Base-by-base conservation (phyloP, 1,140 invertebrate genomes). In the Pemphigus obesinymphae region DNA sequence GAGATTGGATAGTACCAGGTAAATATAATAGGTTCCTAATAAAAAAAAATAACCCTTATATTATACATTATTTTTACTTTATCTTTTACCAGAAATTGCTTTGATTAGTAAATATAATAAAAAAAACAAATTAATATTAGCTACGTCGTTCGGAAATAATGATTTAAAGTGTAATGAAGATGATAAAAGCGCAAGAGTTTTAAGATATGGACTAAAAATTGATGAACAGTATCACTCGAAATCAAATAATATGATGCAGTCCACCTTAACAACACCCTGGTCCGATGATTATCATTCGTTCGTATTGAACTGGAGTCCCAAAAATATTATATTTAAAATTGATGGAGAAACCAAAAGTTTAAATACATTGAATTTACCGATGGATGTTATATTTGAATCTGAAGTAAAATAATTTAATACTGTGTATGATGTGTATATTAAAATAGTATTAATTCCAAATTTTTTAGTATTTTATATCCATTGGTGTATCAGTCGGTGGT, bases 1-100 rank as follows among this genome's bases (percentile, higher is more conserved):
- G 92, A 73, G 92, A 94, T 86, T 94, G 92, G 93, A 84, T 93
- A 5, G 92, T 92, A 90, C 92, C 92, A 86, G 91, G 91, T 92
- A 84, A 80, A 48, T 23, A 45, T 11, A 11, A 11, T 45, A 45
- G 8, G 3, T 5, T 40, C 8, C 37, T 4, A 40, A 40, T 5
- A 40, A 10, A 17, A 50, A 17, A 20, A 17, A 50, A 50, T 40
- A 40, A 5, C 10, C 4, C 4, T 40, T 40, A 40, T 5, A 40
- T 40, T 40, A 5, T 40, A 5, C 10, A 40, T 66, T 37, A 5
- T 66, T 15, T 26, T 13, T 23, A 15, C 23, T 68, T 23, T 26
- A n/a, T 23, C 1, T 48, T 29, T 43, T 29, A 29, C 48, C 29
- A 78, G 75, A 78, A 78, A 78, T 78, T 20, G 50, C 75, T 23